Evolutionary conservation across 2,113 vertebrate species (phyloP), one percentile per base, ranked within the genome.

Genomic region (Peromyscus californicus): DNA sequence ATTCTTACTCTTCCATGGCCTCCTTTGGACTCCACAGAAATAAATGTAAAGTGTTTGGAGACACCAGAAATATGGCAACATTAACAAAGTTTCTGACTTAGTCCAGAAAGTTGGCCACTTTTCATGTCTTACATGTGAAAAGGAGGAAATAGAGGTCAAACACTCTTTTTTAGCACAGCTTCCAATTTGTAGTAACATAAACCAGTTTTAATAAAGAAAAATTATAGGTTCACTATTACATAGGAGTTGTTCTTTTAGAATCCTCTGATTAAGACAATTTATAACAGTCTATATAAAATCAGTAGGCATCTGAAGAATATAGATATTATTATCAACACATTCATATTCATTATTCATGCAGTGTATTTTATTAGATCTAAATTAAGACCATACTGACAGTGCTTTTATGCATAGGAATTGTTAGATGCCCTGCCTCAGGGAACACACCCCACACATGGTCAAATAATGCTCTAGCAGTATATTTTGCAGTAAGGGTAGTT

Each of bases 331-430:
- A 94, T 42, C 79, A 36, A 33, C 83, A 94, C 70, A 85, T 97
- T 16, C 17, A 54, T 90, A 92, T 97, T 91, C 92, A 97, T 97
- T 94, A 97, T 83, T 94, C 83, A 91, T 83, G 54, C 19, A 76
- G 48, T 57, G 69, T 90, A 70, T 94, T 91, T 96, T 87, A 91
- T 94, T 90, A 74, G 26, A 90, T 88, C 83, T 97, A 93, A 94
- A 96, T 95, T 93, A 97, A 90, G 48, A 93, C 42, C 74, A 84
- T 45, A 72, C 10, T 90, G 42, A 67, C 33, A 84, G 67, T 63
- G 57, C 69, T 96, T 87, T 76, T 65, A 31, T 83, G 36, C 29
- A 0, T 33, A 19, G 67, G 74, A 70, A 90, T 83, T 90, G 72
- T 70, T 70, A 65, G 31, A 13, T 13, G 2, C 8, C 70, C 42